Base-by-base conservation (phyloP, 2,797 vertebrate genomes). In the Tragelaphus eurycerus region DNA sequence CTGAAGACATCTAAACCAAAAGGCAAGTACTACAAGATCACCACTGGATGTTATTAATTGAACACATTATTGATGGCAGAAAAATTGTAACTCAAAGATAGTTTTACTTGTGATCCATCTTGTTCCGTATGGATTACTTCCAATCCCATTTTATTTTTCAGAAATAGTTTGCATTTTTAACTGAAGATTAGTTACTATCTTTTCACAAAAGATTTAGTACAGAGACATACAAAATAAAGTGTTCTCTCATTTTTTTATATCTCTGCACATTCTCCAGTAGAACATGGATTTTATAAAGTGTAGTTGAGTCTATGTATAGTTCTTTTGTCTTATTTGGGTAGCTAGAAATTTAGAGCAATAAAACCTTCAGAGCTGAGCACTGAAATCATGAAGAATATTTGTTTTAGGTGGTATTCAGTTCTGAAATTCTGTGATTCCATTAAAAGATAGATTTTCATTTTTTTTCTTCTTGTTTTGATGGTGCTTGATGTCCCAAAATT, bases 1-100 rank as follows among this genome's bases (percentile, higher is more conserved):
- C 95, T 99, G 98, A 99, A 99, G 98, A 99, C 99, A 16, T 99
- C 99, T 29, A 99, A 99, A 96, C 99, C 99, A 27, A 99, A 99
- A 99, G 99, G 99, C 99, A 98, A 99, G 99, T 82, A 6, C 12
- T 54, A 2, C 38, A 15, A 55, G 54, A 64, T 94, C 38, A 15
- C 55, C 2, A 0, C 34, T 85, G 29, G 0, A 0, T 59, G 12
- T 86, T 97, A 67, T 86, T 43, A 50, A 31, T 19, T 54, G 48
- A 59, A 86, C 10, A 4, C 50, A 64, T 74, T 15, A 29, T 27
- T 86, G 16, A 29, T 29, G 19, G 50, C 57, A 48, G 62, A 34
- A 60, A 89, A 74, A 25, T 57, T 71, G n/a, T 57, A 62, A 38
- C 57, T 57, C 27, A 81, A 46, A 85, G 60, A 79, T 14, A 6